Evolutionary conservation across 2,888 invertebrate species (phyloP).

Genomic region (Euplagia quadripunctaria): DNA sequence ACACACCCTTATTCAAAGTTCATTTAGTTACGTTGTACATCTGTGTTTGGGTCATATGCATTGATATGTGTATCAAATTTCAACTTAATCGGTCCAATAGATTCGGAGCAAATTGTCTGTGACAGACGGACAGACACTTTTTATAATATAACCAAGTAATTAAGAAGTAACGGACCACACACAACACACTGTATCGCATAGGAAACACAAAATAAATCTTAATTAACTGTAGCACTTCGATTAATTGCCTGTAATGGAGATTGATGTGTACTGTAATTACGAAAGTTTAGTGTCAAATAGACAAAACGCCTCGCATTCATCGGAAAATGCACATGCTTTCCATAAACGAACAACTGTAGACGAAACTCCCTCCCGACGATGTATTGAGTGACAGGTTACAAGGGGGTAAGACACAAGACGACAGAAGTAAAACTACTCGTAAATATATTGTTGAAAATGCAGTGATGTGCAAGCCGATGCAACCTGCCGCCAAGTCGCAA

Average conservation of each 20-base stretch:
- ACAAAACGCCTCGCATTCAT: slow-evolving; percentile 22
- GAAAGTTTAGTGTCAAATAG: slow-evolving; percentile 28
- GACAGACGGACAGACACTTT: not conserved
- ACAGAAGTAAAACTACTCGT: slow-evolving; percentile 33
- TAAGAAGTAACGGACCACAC: slow-evolving; percentile 41
- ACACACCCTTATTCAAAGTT: too few relatives aligned
- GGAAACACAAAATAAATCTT: slow-evolving; percentile 39
- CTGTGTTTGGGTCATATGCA: too few relatives aligned
- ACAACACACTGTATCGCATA: slow-evolving; percentile 19
- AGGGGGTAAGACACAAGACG: slow-evolving; percentile 42
- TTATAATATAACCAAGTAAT: slow-evolving; percentile 27
- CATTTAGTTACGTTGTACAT: too few relatives aligned
- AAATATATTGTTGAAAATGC: slow-evolving; percentile 67
- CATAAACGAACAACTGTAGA: slow-evolving; percentile 18
- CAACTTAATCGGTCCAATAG: too few relatives aligned
- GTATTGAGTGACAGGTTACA: slow-evolving; percentile 36
- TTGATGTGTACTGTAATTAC: slow-evolving; percentile 40
- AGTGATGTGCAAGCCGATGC: slow-evolving; percentile 73
- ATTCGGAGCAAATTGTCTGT: not conserved
- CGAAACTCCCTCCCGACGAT: slow-evolving; percentile 1
- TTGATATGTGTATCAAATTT: too few relatives aligned
- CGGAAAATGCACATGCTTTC: slow-evolving; percentile 25
- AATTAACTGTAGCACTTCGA: slow-evolving; percentile 40
- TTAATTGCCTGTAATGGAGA: slow-evolving; percentile 39
- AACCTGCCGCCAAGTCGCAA: slow-evolving; percentile 74